A percentile compares a stretch with the other conserved stretches of the same genome.
Conservation (phyloP, 2,888 invertebrate species). For the Caenorhabditis sinica region DNA sequence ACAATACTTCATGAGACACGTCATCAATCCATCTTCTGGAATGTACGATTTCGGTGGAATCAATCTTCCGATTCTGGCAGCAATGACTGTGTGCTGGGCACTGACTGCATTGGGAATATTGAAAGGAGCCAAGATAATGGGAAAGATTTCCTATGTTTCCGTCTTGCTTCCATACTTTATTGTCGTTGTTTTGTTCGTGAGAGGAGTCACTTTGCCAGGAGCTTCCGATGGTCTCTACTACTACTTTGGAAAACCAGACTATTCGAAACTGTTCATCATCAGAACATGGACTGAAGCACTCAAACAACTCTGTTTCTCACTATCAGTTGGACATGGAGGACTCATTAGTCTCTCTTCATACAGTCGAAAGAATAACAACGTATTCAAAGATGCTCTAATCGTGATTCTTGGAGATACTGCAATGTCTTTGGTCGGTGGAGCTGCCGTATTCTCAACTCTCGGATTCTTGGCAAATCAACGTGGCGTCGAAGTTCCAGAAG, state of each 20-base stretch:
- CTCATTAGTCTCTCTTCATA: conserved; percentile 78
- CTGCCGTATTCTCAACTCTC: conserved; percentile 75
- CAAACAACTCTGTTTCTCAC: conserved; percentile 79
- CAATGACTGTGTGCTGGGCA: conserved; percentile 71
- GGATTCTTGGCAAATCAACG: conserved; percentile 72
- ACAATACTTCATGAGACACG: conserved; percentile 66
- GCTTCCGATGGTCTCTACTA: conserved; percentile 76
- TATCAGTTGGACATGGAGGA: conserved; percentile 79
- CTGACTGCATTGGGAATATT: conserved; percentile 73
- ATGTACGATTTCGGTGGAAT: conserved; percentile 72
- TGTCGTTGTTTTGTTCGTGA: conserved; percentile 73
- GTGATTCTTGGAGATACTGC: conserved; percentile 78
- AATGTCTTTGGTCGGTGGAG: conserved; percentile 75
- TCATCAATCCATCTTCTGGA: conserved; percentile 70
- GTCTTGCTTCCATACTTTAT: conserved; percentile 70
- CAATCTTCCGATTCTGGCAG: conserved; percentile 70
- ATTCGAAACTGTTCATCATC: conserved; percentile 68
- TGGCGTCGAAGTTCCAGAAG: conserved; percentile 59
- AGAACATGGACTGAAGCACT: conserved; percentile 79
- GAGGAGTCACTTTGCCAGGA: conserved; percentile 75
- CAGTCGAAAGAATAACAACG: conserved; percentile 76
- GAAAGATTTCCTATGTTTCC: conserved; percentile 66
- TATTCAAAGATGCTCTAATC: conserved; percentile 78
- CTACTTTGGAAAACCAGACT: conserved; percentile 71
- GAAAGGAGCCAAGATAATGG: conserved; percentile 78